These are phyloP conservation scores for Nomada goodeniana DNA, from an alignment of 2,888 invertebrate species.

Conservation along the genomic window DNA sequence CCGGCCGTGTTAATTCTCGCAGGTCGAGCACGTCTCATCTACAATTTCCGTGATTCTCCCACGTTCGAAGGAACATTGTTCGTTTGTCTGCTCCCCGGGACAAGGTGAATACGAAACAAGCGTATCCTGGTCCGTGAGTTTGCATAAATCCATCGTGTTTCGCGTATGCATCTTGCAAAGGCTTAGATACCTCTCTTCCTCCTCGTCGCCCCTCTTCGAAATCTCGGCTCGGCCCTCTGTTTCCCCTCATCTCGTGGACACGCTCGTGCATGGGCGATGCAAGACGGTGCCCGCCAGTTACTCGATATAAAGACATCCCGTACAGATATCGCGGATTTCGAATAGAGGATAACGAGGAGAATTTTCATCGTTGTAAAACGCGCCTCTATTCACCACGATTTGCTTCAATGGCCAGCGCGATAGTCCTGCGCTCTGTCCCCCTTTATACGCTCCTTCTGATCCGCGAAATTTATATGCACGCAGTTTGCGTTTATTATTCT, in stretches of 20 bases:
- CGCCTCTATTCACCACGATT: conserved; percentile 39
- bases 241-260: not conserved
- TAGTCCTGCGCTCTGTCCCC: conserved; percentile 11
- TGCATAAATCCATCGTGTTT: conserved; percentile 51
- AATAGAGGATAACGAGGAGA: conserved; percentile 42
- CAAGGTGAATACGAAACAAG: conserved; percentile 23
- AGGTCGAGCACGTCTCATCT: conserved; percentile 42
- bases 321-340: conserved; percentile 23
- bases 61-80: conserved; percentile 58
- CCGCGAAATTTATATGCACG: conserved; percentile 6
- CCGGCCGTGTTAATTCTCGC: conserved; percentile 49
- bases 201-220: not conserved
- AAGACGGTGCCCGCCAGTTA: conserved; percentile 18
- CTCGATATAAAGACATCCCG: conserved; percentile 41
- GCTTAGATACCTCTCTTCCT: conserved; percentile 1
- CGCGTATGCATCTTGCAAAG: conserved; percentile 31
- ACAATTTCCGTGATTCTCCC: conserved; percentile 62
- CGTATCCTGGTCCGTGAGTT: conserved; percentile 51
- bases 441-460: not conserved
- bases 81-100: conserved; percentile 23
- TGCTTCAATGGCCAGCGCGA: conserved; percentile 30
- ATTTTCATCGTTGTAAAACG: conserved; percentile 38
- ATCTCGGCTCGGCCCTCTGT: not conserved
- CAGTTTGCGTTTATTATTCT: not conserved
- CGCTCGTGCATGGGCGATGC: not conserved